A percentile compares a stretch with the other conserved stretches of the same genome.
Conservation (phyloP, 1,140 invertebrate genomes). For the Ips nitidus region DNA sequence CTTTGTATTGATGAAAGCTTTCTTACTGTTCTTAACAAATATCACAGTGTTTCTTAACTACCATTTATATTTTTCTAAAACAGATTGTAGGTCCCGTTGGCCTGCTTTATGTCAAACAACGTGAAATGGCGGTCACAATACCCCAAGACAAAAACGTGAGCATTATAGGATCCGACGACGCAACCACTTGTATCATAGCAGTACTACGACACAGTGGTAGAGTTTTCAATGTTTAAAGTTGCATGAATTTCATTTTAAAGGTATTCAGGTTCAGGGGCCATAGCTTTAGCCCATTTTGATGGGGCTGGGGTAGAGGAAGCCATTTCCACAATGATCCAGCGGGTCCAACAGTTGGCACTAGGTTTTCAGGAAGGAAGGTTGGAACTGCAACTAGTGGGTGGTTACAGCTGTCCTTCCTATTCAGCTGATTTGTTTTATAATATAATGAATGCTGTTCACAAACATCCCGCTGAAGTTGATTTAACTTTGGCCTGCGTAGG, state of each 20-base stretch:
- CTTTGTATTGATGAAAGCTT: too few species aligned
- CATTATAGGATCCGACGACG: conserved; percentile 90
- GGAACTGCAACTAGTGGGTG: conserved; percentile 87
- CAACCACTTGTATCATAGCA: conserved; percentile 90
- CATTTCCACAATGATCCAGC: conserved; percentile 73
- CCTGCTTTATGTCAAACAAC: conserved; percentile 84
- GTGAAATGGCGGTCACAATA: conserved; percentile 86
- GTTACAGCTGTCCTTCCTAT: conserved; percentile 80
- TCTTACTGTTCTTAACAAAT: too few species aligned
- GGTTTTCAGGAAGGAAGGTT: conserved; percentile 84
- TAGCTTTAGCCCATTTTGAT: conserved; percentile 86
- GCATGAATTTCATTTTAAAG: neutral
- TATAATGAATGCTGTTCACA: conserved; percentile 84
- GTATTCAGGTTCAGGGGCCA: conserved; percentile 72
- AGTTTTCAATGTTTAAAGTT: neutral
- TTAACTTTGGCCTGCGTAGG: conserved; percentile 86
- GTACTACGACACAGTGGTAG: conserved; percentile 88
- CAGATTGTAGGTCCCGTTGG: conserved; percentile 76
- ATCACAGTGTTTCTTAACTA: too few species aligned
- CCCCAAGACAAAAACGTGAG: conserved; percentile 90
- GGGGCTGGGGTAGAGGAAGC: conserved; percentile 79
- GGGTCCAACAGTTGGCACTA: conserved; percentile 79
- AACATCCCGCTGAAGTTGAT: conserved; percentile 83
- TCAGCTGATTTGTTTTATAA: conserved; percentile 87
- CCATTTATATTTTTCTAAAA: neutral